These are phyloP conservation scores for Urocolius indicus DNA, from an alignment of 2,113 vertebrate genomes.

Conservation along the genomic window DNA sequence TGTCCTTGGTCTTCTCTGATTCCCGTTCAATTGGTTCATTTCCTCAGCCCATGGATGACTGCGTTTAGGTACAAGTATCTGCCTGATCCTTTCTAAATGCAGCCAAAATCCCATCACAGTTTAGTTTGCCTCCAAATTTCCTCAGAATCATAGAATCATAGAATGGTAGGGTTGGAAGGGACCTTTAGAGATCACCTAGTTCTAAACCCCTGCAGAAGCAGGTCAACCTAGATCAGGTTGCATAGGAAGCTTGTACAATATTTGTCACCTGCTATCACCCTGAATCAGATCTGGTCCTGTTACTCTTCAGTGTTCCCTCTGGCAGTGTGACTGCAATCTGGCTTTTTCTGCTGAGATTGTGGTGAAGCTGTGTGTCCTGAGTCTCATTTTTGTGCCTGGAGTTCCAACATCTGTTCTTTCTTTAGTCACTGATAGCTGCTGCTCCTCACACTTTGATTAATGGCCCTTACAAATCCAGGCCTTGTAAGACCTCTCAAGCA, in stretches of 20 bases:
- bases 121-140: not conserved
- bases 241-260: not conserved
- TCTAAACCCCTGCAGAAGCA: no score
- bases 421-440: not conserved
- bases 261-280: not conserved
- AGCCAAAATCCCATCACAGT: not conserved
- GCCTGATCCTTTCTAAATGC: not conserved
- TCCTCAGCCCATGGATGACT: not conserved
- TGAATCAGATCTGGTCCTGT: not conserved
- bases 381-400: not conserved
- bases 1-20: not conserved
- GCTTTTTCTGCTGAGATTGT: not conserved
- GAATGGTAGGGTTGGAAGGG: no score
- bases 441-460: not conserved
- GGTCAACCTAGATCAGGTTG: no score
- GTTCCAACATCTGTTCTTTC: not conserved
- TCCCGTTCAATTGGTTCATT: not conserved
- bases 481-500: not conserved
- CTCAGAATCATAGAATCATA: no score
- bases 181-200: no score
- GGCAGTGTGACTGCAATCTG: not conserved
- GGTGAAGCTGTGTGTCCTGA: not conserved
- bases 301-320: not conserved
- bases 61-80: not conserved
- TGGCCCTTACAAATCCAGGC: not conserved